Base-by-base conservation (phyloP, 2,888 invertebrate genomes). In the Micoletzkya japonica region DNA sequence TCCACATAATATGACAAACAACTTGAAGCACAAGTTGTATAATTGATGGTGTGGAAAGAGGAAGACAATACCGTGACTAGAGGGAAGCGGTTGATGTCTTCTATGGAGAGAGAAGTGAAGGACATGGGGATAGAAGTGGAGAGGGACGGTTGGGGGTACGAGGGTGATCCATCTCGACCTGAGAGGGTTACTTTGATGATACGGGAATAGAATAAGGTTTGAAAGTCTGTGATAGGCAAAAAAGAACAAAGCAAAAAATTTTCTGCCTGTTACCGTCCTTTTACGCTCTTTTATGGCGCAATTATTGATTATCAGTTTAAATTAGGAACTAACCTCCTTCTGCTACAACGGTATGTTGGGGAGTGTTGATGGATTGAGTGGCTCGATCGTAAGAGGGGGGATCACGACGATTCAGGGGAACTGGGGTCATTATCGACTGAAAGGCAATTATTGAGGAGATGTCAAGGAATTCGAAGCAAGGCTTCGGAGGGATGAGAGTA, bases 341-440 rank as follows among this genome's bases (percentile, higher is more conserved):
- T 20, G 50, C n/a, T n/a, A n/a, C 63, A 28, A 61, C 30, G 4
- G 44, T 28, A 26, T 24, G 26, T 20, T 63, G 50, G 7, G 32
- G 34, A 24, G 50, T 28, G 7, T 63, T 49, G 20, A 50, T 49
- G 20, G 50, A 49, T 17, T 39, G 28, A 20, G 63, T 50, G 4
- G 50, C 63, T 34, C 32, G 49, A 34, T 63, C 50, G 50, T 63
- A 63, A 14, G 63, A 50, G 24, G 63, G 63, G 34, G 63, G 63
- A 49, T 63, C 50, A 30, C 63, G 63, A 63, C 44, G 44, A 10
- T 44, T 7, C 20, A 20, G 44, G 44, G 20, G 44, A 44, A 10
- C 10, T 44, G 44, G 44, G 20, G 44, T 44, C 44, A 44, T 44
- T 44, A 44, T 7, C 10, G 44, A 44, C 44, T 44, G 44, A 44